A percentile compares a stretch with the other conserved stretches of the same genome.
These are phyloP conservation scores for Zaprionus lachaisei DNA, from an alignment of 1,140 invertebrate species.

Conservation along the genomic window DNA sequence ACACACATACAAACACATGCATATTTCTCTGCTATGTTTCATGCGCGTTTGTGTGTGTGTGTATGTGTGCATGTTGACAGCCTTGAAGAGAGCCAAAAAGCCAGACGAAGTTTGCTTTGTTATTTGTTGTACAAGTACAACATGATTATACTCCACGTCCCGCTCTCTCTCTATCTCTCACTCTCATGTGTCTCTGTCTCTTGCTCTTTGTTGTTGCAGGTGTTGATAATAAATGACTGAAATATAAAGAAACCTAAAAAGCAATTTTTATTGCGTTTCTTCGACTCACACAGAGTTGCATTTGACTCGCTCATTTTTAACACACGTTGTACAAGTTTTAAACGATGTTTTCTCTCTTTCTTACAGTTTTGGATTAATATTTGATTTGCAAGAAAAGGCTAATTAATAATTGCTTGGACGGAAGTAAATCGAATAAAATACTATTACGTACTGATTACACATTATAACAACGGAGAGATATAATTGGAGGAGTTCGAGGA, in stretches of 20 bases:
- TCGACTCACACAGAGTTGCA: constrained; percentile 11
- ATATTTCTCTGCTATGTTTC: too few relatives aligned
- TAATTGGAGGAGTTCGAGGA: constrained; percentile 36
- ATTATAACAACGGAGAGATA: constrained; percentile 34
- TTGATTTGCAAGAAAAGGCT: constrained; percentile 11
- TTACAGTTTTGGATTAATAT: constrained; percentile 20
- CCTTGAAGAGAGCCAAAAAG: constrained; percentile 72
- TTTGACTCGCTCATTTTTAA: constrained; percentile 4
- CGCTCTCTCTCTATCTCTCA: neutral
- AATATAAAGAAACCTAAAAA: constrained; percentile 9
- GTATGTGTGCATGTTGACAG: constrained; percentile 48
- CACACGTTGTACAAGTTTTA: constrained; percentile 6
- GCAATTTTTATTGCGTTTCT: constrained; percentile 1
- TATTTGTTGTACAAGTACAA: constrained; percentile 28
- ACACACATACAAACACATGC: neutral
- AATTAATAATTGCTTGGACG: constrained; percentile 39
- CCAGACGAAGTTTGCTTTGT: constrained; percentile 38
- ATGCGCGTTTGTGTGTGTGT: constrained; percentile 17
- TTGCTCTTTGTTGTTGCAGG: constrained; percentile 9
- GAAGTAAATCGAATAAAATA: constrained; percentile 24
- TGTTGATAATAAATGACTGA: constrained; percentile 4
- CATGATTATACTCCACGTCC: neutral
- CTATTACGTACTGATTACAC: constrained; percentile 36
- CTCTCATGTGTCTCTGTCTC: neutral
- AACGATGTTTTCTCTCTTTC: neutral